Evolutionary conservation across 1,140 invertebrate species (phyloP), one percentile per base, ranked within the genome.

Genomic region (Stenopsyche tienmushanensis): DNA sequence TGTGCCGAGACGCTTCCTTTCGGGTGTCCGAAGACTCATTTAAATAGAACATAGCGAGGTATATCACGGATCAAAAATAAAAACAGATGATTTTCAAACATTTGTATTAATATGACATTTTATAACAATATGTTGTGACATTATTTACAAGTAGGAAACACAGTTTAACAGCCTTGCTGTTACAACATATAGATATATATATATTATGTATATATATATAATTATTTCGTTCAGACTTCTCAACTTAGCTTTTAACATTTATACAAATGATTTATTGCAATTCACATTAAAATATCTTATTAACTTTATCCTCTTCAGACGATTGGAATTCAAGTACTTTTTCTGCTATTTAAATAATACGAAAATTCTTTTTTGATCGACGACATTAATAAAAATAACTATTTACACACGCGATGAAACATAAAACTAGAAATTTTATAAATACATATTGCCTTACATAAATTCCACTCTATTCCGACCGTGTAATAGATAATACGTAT

Each of bases 111-210:
- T 64, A 52, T 53, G 66, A 64, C 42, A 64, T 67, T 62, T 62
- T 67, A 63, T 64, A 68, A 68, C 62, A 68, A 68, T 64, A 60
- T 67, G 44, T 60, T 60, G 57, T 60, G 55, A 64, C 50, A 64
- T 47, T 68, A 68, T 68, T 68, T 68, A 68, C 66, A 68, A 62
- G 47, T 67, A 60, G 66, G 55, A 68, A 68, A 68, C 62, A 26
- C 29, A 52, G 18, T 62, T 59, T 45, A 66, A 66, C 63, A 66
- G 52, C 29, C 18, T 62, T 41, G 50, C 52, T 66, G 57, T 50
- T 60, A 69, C 58, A 64, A 66, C 59, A 66, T 47, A 8, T 47
- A 47, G 3, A 47, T 8, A 47, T 47, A 47, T 47, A 15, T 47
- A 18, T 47, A 47, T n/a, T n/a, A n/a, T n/a, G n/a, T 47, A 18